These are phyloP conservation scores for Paedocypris sp. DNA, from an alignment of 2,113 vertebrate genomes.

Conservation along the genomic window DNA sequence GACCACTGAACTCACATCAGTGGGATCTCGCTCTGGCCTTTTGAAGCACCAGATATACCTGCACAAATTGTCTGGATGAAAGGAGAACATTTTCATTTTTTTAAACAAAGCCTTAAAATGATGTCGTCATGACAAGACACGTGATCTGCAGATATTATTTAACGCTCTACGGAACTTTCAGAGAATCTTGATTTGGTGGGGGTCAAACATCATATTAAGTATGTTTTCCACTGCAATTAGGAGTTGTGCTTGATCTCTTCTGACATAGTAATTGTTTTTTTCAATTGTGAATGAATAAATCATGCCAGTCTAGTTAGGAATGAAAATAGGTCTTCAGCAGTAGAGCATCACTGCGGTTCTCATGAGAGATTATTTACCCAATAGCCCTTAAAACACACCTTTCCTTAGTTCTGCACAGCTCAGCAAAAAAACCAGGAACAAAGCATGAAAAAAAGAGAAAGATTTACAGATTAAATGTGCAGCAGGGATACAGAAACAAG, in stretches of 20 bases:
- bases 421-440: conserved; percentile 39
- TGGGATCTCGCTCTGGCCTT: no score
- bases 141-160: not conserved
- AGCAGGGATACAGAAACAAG: conserved; percentile 34
- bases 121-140: not conserved
- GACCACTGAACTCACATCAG: no score
- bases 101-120: no score
- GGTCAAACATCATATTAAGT: conserved; percentile 60
- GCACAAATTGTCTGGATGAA: no score
- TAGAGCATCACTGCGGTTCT: conserved; percentile 52
- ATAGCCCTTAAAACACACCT: conserved; percentile 15
- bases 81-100: no score
- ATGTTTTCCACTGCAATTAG: conserved; percentile 82
- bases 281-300: conserved; percentile 91
- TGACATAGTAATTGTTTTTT: conserved; percentile 87
- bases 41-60: no score
- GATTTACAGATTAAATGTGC: conserved; percentile 46
- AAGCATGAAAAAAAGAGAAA: conserved; percentile 22
- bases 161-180: not conserved
- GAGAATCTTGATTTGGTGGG: conserved; percentile 39
- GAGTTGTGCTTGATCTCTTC: conserved; percentile 73
- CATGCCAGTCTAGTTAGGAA: conserved; percentile 80
- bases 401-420: conserved; percentile 21
- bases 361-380: conserved; percentile 32
- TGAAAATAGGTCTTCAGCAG: conserved; percentile 73